Evolutionary conservation across 2,797 vertebrate genomes (phyloP), one percentile per base, ranked within the genome.

Genomic region (Alfaro cultratus): DNA sequence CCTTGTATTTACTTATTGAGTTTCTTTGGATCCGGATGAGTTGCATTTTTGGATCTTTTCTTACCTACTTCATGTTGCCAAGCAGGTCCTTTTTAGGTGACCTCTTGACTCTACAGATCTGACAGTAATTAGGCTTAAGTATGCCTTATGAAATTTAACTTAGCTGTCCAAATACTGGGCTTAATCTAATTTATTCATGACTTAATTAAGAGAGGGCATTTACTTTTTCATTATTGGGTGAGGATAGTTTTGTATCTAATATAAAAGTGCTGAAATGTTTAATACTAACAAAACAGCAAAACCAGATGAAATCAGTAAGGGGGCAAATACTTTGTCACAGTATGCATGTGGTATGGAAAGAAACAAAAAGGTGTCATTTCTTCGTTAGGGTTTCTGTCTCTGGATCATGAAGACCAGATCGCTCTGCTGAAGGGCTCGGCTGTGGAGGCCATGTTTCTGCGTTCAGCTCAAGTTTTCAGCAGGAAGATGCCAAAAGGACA

Each of bases 321-420:
- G 34, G 34, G 8, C 1, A 64, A 64, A 9, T 36, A 41, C 36
- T 41, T 68, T 41, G 36, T 41, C 34, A 64, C 34, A 10, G 6
- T 1, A 36, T 64, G 34, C 4, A 36, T 64, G 13, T 64, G 36
- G 31, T 36, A 64, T 64, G 7, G 31, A 18, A 9, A 64, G 62
- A 36, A 34, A 64, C 62, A 36, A 34, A 21, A 36, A 36, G 31
- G 21, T 72, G 0, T 81, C 2, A 74, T 43, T 84, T 53, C 49
- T 34, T 87, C 70, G 47, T 46, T 89, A 99, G 99, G 98, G 29
- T 99, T 99, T 91, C 97, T 99, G 80, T 96, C 96, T 78, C 92
- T 99, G 90, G 97, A 99, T 85, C 98, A 99, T 0, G 98, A 99
- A 91, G 99, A 99, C 91, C 99, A 99, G 95, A 99, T 99, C 46